Evolutionary conservation across 1,140 invertebrate genomes (phyloP), one percentile per base, ranked within the genome.

Genomic region (Drosophila arizonae): DNA sequence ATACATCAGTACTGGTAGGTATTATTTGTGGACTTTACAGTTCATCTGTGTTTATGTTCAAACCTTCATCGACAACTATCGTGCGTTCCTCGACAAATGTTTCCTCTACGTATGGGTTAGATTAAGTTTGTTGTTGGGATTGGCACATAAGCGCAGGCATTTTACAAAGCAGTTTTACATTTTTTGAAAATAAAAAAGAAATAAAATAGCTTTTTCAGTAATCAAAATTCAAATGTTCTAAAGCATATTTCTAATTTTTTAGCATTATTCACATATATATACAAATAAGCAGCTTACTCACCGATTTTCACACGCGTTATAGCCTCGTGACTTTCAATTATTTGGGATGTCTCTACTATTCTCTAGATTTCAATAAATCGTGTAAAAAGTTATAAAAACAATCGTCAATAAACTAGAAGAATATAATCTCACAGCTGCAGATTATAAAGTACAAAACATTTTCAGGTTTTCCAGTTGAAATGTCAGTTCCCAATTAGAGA

Each of bases 61-160:
- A 90, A 91, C 90, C 90, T 91, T 91, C 90, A 77, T 90, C 66
- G 71, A 91, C 90, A 76, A 91, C 79, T 77, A 91, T 82, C 52
- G 90, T 91, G 76, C 90, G 90, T 76, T 91, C 90, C 82, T 91
- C 90, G 60, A 91, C 77, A 88, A 90, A 90, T 78, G 90, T 90
- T 90, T 91, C 90, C 90, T 91, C 90, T 91, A 62, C 63, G 67
- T 74, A 77, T 72, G 54, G 57, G 64, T 70, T 79, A 73, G 55
- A 71, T 73, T 78, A 75, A 55, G 70, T 77, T 72, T 73, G 28
- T 50, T 75, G 73, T 77, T 76, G 79, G 80, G 67, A 61, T 57
- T 71, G 63, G 75, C 79, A 79, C 76, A 84, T 39, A 79, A 79
- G 79, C 79, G 79, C 52, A 80, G 81, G 80, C 67, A 62, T 66